phyloP scores from a whole-genome alignment of 2,888 invertebrate genomes.

The Psylliodes chrysocephalus region DNA sequence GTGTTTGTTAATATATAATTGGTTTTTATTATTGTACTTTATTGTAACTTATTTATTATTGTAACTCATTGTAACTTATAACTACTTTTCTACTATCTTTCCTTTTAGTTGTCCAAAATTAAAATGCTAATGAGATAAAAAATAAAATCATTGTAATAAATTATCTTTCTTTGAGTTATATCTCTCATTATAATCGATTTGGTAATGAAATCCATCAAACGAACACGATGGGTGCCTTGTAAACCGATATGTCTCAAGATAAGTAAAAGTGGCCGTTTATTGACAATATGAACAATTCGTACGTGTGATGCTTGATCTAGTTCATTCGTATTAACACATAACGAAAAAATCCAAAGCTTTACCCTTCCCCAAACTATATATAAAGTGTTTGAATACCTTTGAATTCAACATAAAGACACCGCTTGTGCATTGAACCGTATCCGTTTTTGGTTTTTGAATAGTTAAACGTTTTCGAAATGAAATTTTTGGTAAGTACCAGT shows the following conservation, averaged over 20 bases:
- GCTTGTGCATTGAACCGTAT: conserved; percentile 42
- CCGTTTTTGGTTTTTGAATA: conserved; percentile 20
- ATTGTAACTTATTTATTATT: too few relatives aligned
- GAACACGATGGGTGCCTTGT: not conserved
- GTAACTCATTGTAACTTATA: too few relatives aligned
- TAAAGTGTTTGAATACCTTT: conserved; percentile 39
- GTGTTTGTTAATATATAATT: too few relatives aligned
- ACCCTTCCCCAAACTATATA: conserved; percentile 51
- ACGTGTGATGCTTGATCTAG: conserved; percentile 50
- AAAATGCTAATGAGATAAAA: too few relatives aligned
- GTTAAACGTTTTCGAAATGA: conserved; percentile 38
- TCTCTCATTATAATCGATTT: too few relatives aligned
- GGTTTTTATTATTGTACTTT: too few relatives aligned
- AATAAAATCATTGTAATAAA: too few relatives aligned
- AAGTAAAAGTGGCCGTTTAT: conserved; percentile 45
- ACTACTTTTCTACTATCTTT: too few relatives aligned
- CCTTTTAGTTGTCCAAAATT: too few relatives aligned
- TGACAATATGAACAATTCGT: conserved; percentile 45
- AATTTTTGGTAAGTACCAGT: conserved; percentile 47
- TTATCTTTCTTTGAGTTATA: too few relatives aligned
- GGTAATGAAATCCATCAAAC: conserved; percentile 14
- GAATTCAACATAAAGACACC: conserved; percentile 42
- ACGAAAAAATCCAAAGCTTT: conserved; percentile 44
- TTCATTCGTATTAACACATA: conserved; percentile 49
- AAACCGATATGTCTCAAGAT: conserved; percentile 23